phyloP scores from a whole-genome alignment of 2,113 vertebrate genomes.

The Addax nasomaculatus region DNA sequence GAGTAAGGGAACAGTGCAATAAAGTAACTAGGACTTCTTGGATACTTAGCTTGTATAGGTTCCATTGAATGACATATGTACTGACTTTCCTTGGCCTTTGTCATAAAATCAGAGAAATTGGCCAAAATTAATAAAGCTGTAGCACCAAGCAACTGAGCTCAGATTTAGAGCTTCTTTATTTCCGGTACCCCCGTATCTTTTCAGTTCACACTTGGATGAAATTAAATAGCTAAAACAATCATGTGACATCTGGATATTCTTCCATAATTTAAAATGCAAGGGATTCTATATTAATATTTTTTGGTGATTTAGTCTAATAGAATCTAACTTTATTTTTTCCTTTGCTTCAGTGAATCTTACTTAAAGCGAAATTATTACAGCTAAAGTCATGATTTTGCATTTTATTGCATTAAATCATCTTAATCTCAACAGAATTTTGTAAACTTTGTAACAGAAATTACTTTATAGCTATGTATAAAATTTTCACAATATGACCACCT shows the following conservation, averaged over 20 bases:
- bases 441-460: not conserved
- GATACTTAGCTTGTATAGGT: not conserved
- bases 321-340: not conserved
- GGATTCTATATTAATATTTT: not conserved
- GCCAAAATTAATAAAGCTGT: not conserved
- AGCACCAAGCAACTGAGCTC: not conserved
- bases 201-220: not conserved
- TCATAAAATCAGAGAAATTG: not conserved
- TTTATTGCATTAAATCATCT: not conserved
- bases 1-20: not conserved
- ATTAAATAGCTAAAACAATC: not conserved
- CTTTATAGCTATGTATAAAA: not conserved
- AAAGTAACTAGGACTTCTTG: not conserved
- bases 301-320: not conserved
- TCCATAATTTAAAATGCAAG: not conserved
- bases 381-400: not conserved
- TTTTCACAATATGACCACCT: not conserved
- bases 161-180: not conserved
- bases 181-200: not conserved
- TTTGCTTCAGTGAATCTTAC: not conserved
- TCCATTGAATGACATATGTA: not conserved
- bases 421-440: not conserved
- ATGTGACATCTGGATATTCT: not conserved
- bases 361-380: slow-evolving; percentile 2
- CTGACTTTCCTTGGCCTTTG: not conserved